A percentile compares a stretch with the other conserved stretches of the same genome.
Conservation (phyloP, 2,797 vertebrate species). For the Malurus splendens region DNA sequence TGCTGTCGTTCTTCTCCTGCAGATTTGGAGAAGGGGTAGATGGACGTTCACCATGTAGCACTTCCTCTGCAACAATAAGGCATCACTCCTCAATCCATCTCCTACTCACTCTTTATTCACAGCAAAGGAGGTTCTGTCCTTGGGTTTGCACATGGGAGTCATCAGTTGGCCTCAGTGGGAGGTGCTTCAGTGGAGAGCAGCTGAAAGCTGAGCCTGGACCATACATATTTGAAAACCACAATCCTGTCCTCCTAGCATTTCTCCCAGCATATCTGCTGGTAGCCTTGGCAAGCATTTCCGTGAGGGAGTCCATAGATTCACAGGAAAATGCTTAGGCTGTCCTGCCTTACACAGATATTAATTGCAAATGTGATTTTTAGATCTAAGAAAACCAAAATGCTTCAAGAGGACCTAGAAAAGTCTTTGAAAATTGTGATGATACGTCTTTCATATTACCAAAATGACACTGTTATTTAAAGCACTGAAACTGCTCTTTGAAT, state of each 20-base stretch:
- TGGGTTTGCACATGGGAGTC: background rate
- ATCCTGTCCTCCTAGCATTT: background rate
- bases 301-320: background rate
- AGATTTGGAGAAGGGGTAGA: background rate
- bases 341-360: background rate
- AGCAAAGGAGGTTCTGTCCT: background rate
- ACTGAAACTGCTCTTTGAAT: slow-evolving; percentile 48
- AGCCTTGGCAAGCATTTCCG: background rate
- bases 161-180: background rate
- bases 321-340: background rate
- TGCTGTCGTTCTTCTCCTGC: background rate
- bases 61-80: background rate
- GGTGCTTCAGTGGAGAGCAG: background rate
- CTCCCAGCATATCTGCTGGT: background rate
- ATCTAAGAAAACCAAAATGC: background rate
- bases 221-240: background rate
- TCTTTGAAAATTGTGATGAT: slow-evolving; percentile 29
- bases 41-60: background rate
- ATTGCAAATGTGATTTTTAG: slow-evolving; percentile 1
- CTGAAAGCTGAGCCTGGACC: background rate
- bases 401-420: background rate
- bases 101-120: background rate
- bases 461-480: slow-evolving; percentile 59
- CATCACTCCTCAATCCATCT: background rate
- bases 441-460: slow-evolving; percentile 50